These are phyloP conservation scores for Acanthis flammea DNA, from an alignment of 2,797 vertebrate genomes.

Conservation along the genomic window DNA sequence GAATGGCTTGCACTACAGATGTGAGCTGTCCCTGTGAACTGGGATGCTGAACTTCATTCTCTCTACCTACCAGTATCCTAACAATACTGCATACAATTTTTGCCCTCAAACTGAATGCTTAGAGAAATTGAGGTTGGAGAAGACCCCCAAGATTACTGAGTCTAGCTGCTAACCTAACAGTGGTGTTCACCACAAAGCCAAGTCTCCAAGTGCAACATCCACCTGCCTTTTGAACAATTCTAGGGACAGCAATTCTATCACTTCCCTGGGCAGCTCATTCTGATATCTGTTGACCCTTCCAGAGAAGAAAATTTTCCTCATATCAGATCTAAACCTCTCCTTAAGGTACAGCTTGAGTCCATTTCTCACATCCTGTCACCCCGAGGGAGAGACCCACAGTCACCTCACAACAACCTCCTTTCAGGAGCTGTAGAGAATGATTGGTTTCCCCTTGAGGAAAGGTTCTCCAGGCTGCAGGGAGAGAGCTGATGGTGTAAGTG, in stretches of 20 bases:
- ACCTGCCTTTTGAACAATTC: neutral
- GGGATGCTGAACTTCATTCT: neutral
- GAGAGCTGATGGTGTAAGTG: neutral
- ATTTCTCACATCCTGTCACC: neutral
- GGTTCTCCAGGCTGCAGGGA: neutral
- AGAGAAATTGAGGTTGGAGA: neutral
- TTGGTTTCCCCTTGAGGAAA: neutral
- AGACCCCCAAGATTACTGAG: neutral
- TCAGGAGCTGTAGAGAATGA: neutral
- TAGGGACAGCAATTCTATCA: neutral
- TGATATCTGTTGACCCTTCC: neutral
- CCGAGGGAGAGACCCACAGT: neutral
- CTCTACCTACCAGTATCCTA: neutral
- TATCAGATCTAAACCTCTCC: neutral
- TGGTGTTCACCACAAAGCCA: neutral
- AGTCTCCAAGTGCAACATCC: neutral
- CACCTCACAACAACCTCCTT: neutral
- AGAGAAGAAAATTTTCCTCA: neutral
- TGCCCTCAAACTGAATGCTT: neutral
- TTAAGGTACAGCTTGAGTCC: neutral
- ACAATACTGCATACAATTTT: neutral
- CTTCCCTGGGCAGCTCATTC: neutral
- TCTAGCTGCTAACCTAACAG: neutral
- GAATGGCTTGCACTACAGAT: neutral
- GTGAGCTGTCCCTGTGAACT: neutral